Base-by-base conservation (phyloP, 2,113 vertebrate species). In the Nansenia antarctica region DNA sequence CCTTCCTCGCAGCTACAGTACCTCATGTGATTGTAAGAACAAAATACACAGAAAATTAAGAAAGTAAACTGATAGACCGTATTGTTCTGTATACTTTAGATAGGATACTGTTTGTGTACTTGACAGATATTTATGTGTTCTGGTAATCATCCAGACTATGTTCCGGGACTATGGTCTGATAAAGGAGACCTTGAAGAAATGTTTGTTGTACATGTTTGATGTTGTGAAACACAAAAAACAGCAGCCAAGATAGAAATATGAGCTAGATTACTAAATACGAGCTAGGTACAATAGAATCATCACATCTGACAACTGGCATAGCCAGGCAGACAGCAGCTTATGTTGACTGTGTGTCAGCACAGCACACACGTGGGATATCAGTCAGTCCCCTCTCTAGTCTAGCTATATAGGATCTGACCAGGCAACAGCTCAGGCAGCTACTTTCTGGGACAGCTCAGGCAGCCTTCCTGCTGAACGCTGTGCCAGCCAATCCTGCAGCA, bases 151-250 rank as follows among this genome's bases (percentile, higher is more conserved):
- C n/a, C 12, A 34, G 3, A n/a, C 2, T 27, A 31, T 52, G 34
- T 67, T 73, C 26, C 4, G 60, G 72, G 73, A 77, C 78, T 74
- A 20, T 84, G 62, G n/a, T 49, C 73, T 9, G 12, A 52, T 58
- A 7, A 30, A 30, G 31, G 24, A 57, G 45, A 67, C 66, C 22
- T 39, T 15, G 54, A 6, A 58, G 14, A 58, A 6, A 5, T 9
- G 30, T 63, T 53, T 9, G 52, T 39, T 31, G 34, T 69, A 55
- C 74, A 67, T 76, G 71, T 82, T 71, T 77, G 62, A 63, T 59
- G 9, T 27, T 42, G 35, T 31, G 3, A 30, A 24, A 45, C 62
- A 5, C 9, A 47, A 47, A 47, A 8, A 47, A 47, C 45, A 47
- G 6, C 15, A n/a, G 15, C 45, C 14, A 18, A 3, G n/a, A n/a